A percentile compares a stretch with the other conserved stretches of the same genome.
These are phyloP conservation scores for Delia radicum DNA, from an alignment of 1,140 invertebrate species.

Conservation along the genomic window DNA sequence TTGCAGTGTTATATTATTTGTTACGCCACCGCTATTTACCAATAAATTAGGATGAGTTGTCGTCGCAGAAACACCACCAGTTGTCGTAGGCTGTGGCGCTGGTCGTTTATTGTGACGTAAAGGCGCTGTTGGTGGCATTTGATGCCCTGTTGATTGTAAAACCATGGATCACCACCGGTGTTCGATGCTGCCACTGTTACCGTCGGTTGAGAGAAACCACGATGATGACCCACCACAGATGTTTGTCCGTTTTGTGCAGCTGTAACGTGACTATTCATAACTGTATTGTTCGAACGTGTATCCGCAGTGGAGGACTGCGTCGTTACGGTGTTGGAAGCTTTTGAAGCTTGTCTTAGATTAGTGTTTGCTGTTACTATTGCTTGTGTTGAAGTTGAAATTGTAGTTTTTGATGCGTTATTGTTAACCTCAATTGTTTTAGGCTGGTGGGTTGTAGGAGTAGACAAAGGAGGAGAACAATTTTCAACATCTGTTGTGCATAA, in stretches of 20 bases:
- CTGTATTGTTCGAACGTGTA: constrained; percentile 30
- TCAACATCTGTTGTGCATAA: not conserved
- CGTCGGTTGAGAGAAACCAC: constrained; percentile 54
- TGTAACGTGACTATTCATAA: constrained; percentile 55
- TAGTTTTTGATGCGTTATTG: not conserved
- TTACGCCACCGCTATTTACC: constrained; percentile 19
- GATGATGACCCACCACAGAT: constrained; percentile 55
- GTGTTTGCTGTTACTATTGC: not conserved
- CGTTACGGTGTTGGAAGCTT: not conserved
- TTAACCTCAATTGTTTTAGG: not conserved
- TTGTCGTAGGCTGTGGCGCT: constrained; percentile 49
- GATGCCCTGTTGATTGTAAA: constrained; percentile 54
- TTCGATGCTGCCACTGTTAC: constrained; percentile 44
- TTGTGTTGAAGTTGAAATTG: not conserved
- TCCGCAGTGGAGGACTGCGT: constrained; percentile 19
- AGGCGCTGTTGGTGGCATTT: constrained; percentile 54
- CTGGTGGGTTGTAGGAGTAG: not conserved
- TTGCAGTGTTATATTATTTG: constrained; percentile 40
- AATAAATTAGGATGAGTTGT: not conserved
- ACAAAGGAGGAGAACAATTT: not conserved
- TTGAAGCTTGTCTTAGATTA: constrained; percentile 12
- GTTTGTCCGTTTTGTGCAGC: constrained; percentile 52
- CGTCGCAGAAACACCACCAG: constrained; percentile 22
- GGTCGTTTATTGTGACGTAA: constrained; percentile 53
- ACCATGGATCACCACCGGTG: constrained; percentile 55